Evolutionary conservation across 2,797 vertebrate species (phyloP), one percentile per base, ranked within the genome.

Genomic region (Anabas testudineus): DNA sequence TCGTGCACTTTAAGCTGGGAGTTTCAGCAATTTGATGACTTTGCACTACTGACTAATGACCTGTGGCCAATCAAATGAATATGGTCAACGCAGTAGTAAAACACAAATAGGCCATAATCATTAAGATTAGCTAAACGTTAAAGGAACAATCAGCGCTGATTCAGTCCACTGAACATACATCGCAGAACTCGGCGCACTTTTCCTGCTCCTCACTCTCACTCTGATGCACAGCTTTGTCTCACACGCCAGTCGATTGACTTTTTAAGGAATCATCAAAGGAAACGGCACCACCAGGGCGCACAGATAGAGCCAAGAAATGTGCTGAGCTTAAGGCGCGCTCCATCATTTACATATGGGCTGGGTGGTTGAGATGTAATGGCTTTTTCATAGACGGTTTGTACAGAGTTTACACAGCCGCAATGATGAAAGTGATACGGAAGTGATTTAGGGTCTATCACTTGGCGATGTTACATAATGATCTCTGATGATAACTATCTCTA

Each of bases 231-330:
- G 78, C 73, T 73, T 55, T 28, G 8, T 53, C 61, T 78, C 74
- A 37, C 73, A 56, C 46, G 52, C 41, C n/a, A 47, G 55, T 61
- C 70, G 13, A 84, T 67, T 69, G 77, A 57, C 68, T 74, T 70
- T 75, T 74, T 75, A 62, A 61, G 65, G 59, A 60, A 81, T 65
- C 76, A 80, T 85, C 73, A 85, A 74, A 83, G 79, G 54, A 71
- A 82, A 65, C 19, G n/a, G 48, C 42, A 32, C 21, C 58, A 55
- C 16, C 71, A 8, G 67, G 63, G 67, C 12, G 5, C 48, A 12
- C 15, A 1, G 32, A 28, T 48, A 54, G 39, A 68, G 60, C 28
- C 21, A 3, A 65, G 61, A 63, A 70, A 78, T 64, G 70, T 72
- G 67, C 75, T 62, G 76, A 77, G 65, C 55, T 70, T 76, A 70